Evolutionary conservation across 2,888 invertebrate species (phyloP).

Genomic region (Tolmerus cingulatus): DNA sequence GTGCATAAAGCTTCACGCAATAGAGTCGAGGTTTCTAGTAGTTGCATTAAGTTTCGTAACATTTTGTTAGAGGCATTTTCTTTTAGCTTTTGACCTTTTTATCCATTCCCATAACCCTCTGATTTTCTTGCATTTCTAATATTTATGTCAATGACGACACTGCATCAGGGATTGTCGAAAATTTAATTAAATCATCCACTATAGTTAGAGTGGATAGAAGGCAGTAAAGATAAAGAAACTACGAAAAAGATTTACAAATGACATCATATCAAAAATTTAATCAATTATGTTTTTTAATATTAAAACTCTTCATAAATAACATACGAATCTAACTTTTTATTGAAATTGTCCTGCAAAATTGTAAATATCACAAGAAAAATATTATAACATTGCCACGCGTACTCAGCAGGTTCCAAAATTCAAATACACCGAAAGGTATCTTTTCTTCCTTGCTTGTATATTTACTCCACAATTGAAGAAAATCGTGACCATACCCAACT

Average conservation of each 20-base stretch:
- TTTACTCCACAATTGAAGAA: too few relatives aligned
- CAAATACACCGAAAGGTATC: too few relatives aligned
- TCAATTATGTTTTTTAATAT: neutral
- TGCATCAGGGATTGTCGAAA: neutral
- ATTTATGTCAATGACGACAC: neutral
- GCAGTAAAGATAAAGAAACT: neutral
- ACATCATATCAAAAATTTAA: neutral
- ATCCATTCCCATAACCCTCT: neutral
- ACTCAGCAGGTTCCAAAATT: too few relatives aligned
- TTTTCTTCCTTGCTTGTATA: too few relatives aligned
- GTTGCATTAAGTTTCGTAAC: neutral
- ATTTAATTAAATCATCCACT: neutral
- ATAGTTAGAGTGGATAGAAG: neutral
- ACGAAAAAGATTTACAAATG: neutral
- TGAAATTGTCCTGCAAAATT: neutral
- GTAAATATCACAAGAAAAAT: neutral
- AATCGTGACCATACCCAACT: too few relatives aligned
- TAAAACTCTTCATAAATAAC: neutral
- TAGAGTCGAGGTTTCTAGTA: neutral
- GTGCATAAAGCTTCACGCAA: neutral
- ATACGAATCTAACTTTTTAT: too few relatives aligned
- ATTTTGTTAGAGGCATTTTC: neutral
- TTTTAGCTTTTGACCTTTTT: neutral
- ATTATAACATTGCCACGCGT: too few relatives aligned
- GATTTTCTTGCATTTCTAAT: neutral